Base-by-base conservation (phyloP, 1,140 invertebrate species). In the Euwallacea fornicatus region DNA sequence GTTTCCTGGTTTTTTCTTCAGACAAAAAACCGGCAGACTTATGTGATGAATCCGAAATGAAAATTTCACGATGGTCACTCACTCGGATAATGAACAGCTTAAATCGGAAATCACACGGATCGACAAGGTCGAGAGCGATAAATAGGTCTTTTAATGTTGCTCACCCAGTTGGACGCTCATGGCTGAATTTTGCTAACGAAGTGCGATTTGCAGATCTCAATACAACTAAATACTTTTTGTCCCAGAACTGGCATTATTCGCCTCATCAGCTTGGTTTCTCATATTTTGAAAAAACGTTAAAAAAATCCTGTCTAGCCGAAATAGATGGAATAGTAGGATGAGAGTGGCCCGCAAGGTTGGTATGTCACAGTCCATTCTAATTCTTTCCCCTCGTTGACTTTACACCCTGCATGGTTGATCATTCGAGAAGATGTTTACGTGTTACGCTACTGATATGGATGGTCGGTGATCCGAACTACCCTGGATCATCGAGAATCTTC, bases 391-490 rank as follows among this genome's bases (percentile, higher is more conserved):
- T 66, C 61, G 60, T 70, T 50, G 41, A 42, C 15, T 44, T 61
- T 44, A 42, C 56, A 62, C 69, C 69, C 61, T 66, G 69, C 53
- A 65, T 71, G 69, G 54, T 42, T 71, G 59, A 54, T 53, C 69
- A 71, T 15, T 56, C 15, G 44, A 42, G 43, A 62, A 21, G n/a
- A 56, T 66, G 67, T 69, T 69, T 69, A 69, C 46, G 7, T 65
- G 69, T 71, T 61, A 71, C 69, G 70, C 65, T 47, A 67, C 65
- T 68, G 64, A 59, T 64, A 69, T 73, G 77, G 79, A 80, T 80
- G 79, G 79, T 71, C 75, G 76, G 78, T 80, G 79, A 80, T 79
- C 78, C 79, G 79, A 75, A 77, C 79, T 76, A 79, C 78, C 79
- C 79, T 78, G 62, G 56, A 43, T 53, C 33, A 60, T 44, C 16